Percentiles rank a stretch among this genome's conserved stretches.
Conservation (phyloP, 92 coral and sea anemone genomes). For the Montipora capitata region DNA sequence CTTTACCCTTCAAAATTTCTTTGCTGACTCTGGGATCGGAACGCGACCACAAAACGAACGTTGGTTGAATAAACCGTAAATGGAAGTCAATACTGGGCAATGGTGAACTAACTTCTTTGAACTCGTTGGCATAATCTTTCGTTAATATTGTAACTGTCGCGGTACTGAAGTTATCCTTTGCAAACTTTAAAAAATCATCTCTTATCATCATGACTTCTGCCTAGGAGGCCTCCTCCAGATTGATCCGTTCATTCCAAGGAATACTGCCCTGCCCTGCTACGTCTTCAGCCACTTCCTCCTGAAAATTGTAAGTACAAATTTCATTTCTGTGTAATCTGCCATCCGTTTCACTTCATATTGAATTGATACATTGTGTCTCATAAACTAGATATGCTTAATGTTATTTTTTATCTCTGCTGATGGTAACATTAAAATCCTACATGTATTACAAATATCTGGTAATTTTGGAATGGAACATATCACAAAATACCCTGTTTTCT, state of each 20-base stretch:
- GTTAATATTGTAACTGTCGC: slow-evolving; percentile 11
- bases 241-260: neutral
- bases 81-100: slow-evolving; percentile 11
- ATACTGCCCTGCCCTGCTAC: slow-evolving; percentile 11
- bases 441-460: slow-evolving; percentile 6
- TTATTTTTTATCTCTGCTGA: neutral
- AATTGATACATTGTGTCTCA: slow-evolving; percentile 10
- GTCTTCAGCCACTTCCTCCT: slow-evolving; percentile 25
- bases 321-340: slow-evolving; percentile 21
- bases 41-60: slow-evolving; percentile 22
- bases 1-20: slow-evolving; percentile 25
- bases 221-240: slow-evolving; percentile 10
- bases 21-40: slow-evolving; percentile 45
- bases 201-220: slow-evolving; percentile 18
- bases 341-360: neutral
- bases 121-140: slow-evolving; percentile 30
- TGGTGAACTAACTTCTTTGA: slow-evolving; percentile 23
- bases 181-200: slow-evolving; percentile 12
- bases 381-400: neutral
- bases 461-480: slow-evolving; percentile 15
- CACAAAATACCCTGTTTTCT: slow-evolving; percentile 1
- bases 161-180: slow-evolving; percentile 13
- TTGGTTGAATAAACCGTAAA: slow-evolving; percentile 13
- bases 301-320: slow-evolving; percentile 38
- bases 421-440: slow-evolving; percentile 9